Conservation (phyloP, 2,888 invertebrate species). For the Oxytorus armatus region DNA sequence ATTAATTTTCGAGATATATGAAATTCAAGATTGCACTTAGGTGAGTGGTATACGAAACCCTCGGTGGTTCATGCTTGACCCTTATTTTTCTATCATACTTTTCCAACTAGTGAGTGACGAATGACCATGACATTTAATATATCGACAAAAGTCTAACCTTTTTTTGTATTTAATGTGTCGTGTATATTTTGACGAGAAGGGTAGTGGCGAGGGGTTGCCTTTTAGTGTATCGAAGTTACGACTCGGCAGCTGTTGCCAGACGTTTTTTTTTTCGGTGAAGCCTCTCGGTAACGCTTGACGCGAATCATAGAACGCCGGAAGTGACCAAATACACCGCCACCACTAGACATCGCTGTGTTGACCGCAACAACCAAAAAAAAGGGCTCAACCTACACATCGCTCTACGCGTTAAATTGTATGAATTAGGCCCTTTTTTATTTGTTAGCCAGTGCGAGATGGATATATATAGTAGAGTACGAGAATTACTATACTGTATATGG, state of each 20-base stretch:
- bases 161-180: not conserved
- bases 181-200: not conserved
- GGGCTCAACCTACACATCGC: not conserved
- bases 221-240: conserved; percentile 1
- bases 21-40: no score
- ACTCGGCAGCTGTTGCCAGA: conserved; percentile 14
- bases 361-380: no score
- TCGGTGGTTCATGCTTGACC: no score
- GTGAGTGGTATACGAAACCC: no score
- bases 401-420: no score
- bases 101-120: no score
- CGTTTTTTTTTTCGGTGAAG: conserved; percentile 31
- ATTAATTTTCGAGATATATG: no score
- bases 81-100: no score
- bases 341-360: conserved; percentile 5
- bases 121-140: no score
- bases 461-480: not conserved
- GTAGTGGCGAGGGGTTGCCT: conserved; percentile 10
- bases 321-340: conserved; percentile 41
- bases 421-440: no score
- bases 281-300: conserved; percentile 19
- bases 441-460: not conserved
- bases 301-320: conserved; percentile 58
- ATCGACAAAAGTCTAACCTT: not conserved
- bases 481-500: conserved; percentile 13